A percentile compares a stretch with the other conserved stretches of the same genome.
Evolutionary conservation across 2,797 vertebrate species (phyloP).

Genomic region (Pitangus sulphuratus): DNA sequence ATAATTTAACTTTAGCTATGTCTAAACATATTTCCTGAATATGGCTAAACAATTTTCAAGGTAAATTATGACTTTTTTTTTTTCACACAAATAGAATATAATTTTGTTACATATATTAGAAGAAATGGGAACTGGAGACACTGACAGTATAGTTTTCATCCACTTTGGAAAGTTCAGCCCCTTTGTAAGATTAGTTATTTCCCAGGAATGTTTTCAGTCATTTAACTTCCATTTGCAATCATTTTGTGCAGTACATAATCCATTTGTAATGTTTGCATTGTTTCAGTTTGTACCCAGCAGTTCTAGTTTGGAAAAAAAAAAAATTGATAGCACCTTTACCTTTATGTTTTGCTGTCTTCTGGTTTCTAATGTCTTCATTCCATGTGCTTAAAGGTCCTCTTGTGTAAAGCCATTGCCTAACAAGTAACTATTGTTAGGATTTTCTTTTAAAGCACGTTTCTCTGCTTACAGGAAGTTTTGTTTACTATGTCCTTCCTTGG

Average conservation of each 20-base stretch:
- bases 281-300: background rate
- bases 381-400: background rate
- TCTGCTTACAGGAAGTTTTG: background rate
- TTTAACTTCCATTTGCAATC: background rate
- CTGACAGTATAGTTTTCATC: background rate
- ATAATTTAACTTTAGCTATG: constrained; percentile 54
- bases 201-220: background rate
- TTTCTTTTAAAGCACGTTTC: background rate
- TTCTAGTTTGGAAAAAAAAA: background rate
- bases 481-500: background rate
- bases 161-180: background rate
- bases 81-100: constrained; percentile 37
- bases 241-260: background rate
- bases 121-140: constrained; percentile 45
- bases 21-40: constrained; percentile 69
- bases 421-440: background rate
- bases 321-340: background rate
- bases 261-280: background rate
- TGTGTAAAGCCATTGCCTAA: background rate
- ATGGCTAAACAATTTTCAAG: constrained; percentile 64
- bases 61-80: constrained; percentile 40
- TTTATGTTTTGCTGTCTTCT: background rate
- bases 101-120: constrained; percentile 23
- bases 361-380: background rate
- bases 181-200: background rate